Conservation (phyloP, 2,888 invertebrate genomes). For the Cheilosia variabilis region DNA sequence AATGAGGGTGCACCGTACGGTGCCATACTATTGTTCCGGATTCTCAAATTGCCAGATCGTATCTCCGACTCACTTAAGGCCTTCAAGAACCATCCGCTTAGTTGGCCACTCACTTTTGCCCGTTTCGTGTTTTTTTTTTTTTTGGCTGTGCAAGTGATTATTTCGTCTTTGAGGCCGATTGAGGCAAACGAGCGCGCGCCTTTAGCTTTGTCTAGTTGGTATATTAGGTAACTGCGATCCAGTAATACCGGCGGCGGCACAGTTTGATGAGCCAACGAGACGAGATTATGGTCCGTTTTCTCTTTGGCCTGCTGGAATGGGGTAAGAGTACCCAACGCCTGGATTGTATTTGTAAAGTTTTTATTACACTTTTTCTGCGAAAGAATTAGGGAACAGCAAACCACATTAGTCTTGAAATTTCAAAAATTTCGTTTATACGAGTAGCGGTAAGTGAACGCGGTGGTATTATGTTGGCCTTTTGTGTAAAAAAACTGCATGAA, state of each 20-base stretch:
- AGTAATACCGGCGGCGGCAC: constrained; percentile 30
- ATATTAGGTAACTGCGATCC: constrained; percentile 58
- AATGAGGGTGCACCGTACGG: neutral
- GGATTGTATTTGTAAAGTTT: neutral
- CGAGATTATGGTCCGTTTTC: constrained; percentile 31
- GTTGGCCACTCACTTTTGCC: constrained; percentile 55
- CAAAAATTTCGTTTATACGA: neutral
- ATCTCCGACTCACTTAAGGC: constrained; percentile 1
- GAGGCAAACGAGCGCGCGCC: neutral
- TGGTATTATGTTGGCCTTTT: constrained; percentile 1
- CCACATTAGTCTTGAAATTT: constrained; percentile 60
- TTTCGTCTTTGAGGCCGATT: neutral
- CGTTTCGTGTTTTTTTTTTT: neutral
- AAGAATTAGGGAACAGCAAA: constrained; percentile 2
- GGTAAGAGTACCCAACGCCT: constrained; percentile 9
- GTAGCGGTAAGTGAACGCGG: neutral
- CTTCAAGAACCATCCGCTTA: constrained; percentile 50
- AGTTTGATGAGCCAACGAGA: constrained; percentile 24
- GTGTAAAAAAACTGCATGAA: constrained; percentile 27
- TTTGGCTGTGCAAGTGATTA: neutral
- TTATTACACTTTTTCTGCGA: neutral
- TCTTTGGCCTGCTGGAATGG: constrained; percentile 22
- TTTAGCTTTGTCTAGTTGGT: constrained; percentile 30
- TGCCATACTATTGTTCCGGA: constrained; percentile 12
- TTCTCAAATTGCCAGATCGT: constrained; percentile 10